Evolutionary conservation across 1,140 invertebrate species (phyloP).

Genomic region (Aphelinus atriplicis): DNA sequence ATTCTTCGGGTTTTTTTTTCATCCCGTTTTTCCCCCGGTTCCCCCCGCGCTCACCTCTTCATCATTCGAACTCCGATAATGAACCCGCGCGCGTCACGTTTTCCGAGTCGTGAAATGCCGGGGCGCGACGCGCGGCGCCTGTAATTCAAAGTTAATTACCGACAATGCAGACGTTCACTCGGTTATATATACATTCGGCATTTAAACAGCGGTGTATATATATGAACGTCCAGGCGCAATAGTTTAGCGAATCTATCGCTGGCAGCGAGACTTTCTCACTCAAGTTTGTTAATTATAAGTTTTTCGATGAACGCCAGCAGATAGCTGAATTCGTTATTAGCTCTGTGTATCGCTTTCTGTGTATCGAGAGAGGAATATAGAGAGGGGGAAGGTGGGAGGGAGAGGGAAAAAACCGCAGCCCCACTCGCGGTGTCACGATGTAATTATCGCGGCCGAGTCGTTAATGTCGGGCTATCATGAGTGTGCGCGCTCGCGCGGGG

Average conservation of each 20-base stretch:
- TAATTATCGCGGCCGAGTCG: slow-evolving; percentile 26
- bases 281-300: slow-evolving; percentile 39
- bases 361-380: too few relatives aligned
- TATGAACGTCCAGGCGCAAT: slow-evolving; percentile 4
- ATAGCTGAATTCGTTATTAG: slow-evolving; percentile 23
- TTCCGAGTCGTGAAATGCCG: neutral
- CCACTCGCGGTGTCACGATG: slow-evolving; percentile 18
- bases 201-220: slow-evolving; percentile 14
- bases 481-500: neutral
- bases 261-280: slow-evolving; percentile 21
- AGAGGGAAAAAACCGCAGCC: too few relatives aligned
- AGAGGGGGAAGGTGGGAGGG: too few relatives aligned
- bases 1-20: neutral
- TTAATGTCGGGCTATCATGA: slow-evolving; percentile 30
- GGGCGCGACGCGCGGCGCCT: neutral
- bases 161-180: slow-evolving; percentile 21
- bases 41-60: neutral
- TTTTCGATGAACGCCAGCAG: slow-evolving; percentile 25
- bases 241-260: slow-evolving; percentile 3
- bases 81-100: slow-evolving; percentile 15
- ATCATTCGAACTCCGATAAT: slow-evolving; percentile 15
- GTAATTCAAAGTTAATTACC: slow-evolving; percentile 39
- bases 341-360: neutral
- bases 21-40: neutral
- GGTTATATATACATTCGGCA: neutral